Evolutionary conservation across 2,888 invertebrate species (phyloP).

Genomic region (Anaspis maculata): DNA sequence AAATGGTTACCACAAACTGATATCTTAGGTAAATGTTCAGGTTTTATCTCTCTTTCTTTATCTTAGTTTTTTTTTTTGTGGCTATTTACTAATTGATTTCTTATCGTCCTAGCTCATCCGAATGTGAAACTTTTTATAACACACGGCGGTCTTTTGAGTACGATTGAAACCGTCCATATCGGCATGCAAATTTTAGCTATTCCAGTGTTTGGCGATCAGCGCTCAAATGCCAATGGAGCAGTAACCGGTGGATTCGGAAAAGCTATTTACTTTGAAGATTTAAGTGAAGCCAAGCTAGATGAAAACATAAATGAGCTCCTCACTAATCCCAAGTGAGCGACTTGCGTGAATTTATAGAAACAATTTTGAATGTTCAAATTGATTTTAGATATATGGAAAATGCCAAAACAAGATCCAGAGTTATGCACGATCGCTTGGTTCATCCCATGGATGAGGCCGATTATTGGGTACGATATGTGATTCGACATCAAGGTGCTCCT

Average conservation of each 20-base stretch:
- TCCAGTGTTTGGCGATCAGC: conserved; percentile 47
- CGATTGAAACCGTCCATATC: conserved; percentile 47
- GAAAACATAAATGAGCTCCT: conserved; percentile 20
- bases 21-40: conserved; percentile 30
- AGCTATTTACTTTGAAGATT: conserved; percentile 15
- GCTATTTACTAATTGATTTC: not conserved
- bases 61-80: too few species aligned
- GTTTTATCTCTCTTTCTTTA: too few species aligned
- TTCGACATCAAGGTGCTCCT: conserved; percentile 23
- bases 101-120: conserved; percentile 44
- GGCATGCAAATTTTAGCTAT: conserved; percentile 46
- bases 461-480: conserved; percentile 26
- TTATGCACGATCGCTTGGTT: conserved; percentile 22
- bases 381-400: conserved; percentile 20
- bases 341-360: too few species aligned
- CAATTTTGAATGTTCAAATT: too few species aligned
- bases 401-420: conserved; percentile 16
- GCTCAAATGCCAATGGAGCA: conserved; percentile 42
- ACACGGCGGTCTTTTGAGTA: conserved; percentile 51
- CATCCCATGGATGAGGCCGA: conserved; percentile 21
- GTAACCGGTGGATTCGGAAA: conserved; percentile 25
- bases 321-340: conserved; percentile 27
- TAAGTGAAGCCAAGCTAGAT: conserved; percentile 18
- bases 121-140: conserved; percentile 50
- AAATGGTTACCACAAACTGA: conserved; percentile 40